Base-by-base conservation (phyloP, 1,140 invertebrate species). In the Elymnias hypermnestra region DNA sequence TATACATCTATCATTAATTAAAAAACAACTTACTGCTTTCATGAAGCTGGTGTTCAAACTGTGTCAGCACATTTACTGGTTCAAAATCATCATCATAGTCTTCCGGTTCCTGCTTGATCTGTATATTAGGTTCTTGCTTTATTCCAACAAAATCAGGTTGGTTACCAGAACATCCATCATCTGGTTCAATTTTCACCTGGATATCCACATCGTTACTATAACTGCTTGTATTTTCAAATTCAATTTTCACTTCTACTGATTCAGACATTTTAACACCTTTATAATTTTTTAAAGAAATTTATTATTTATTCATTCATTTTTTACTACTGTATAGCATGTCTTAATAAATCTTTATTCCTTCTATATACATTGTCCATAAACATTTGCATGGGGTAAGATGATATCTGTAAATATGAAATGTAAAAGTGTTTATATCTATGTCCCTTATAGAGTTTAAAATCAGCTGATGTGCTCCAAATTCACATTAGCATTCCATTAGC, bases 221-320 rank as follows among this genome's bases (percentile, higher is more conserved):
- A 33, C 1, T 6, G 5, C 7, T 5, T 23, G 18, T n/a, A 12
- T 48, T 29, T 9, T 19, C 12, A 0, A 39, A 39, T 13, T 49
- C 47, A 8, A 21, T 26, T 37, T 49, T 49, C 21, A 49, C 42
- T 37, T 49, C 18, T 19, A 49, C 26, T 6, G 36, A 8, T 3
- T 3, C n/a, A 9, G 22, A 15, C 22, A 39, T 39, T 17, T 13
- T 39, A 1, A 1, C 7, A 15, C 1, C 7, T 1, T 33, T 33
- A 15, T 17, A 1, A 12, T 15, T 8, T 12, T 12, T 4, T 28
- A 28, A 28, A 2, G 10, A 10, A 12, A 2, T 10, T 28, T 10
- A 1, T 8, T 3, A 25, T 3, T 25, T 25, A 3, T 25, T 25
- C 7, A n/a, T n/a, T n/a, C n/a, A n/a, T n/a, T n/a, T n/a, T n/a